Evolutionary conservation across 1,140 invertebrate genomes (phyloP).

Genomic region (Neodiprion pinetum): DNA sequence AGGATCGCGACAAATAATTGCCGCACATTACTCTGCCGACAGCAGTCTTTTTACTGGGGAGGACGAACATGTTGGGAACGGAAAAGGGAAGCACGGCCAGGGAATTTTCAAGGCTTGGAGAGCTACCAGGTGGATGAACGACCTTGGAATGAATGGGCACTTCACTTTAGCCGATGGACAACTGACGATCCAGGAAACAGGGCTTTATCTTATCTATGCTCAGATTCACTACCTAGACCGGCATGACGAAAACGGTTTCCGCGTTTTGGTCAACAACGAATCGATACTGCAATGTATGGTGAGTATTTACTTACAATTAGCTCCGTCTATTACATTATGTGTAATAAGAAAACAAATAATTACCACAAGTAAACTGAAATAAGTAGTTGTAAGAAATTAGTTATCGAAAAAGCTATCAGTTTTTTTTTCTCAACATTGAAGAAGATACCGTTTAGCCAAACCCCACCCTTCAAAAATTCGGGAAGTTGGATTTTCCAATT

Average conservation of each 20-base stretch:
- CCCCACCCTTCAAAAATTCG: background rate
- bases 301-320: slow-evolving; percentile 52
- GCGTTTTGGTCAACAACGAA: slow-evolving; percentile 63
- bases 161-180: slow-evolving; percentile 59
- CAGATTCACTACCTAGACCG: slow-evolving; percentile 73
- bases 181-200: slow-evolving; percentile 64
- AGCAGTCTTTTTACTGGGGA: slow-evolving; percentile 35
- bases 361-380: background rate
- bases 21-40: slow-evolving; percentile 51
- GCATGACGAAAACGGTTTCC: slow-evolving; percentile 70
- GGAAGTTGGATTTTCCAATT: background rate
- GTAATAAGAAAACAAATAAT: slow-evolving; percentile 63
- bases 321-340: slow-evolving; percentile 44
- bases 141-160: slow-evolving; percentile 50
- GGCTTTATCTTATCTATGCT: slow-evolving; percentile 72
- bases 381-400: no score
- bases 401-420: no score
- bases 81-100: slow-evolving; percentile 58
- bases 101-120: slow-evolving; percentile 63
- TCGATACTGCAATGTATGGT: slow-evolving; percentile 68
- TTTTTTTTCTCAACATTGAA: no score
- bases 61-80: slow-evolving; percentile 58
- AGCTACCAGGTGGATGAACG: slow-evolving; percentile 58
- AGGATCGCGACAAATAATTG: slow-evolving; percentile 38
- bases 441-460: no score